Conservation (phyloP, 2,888 invertebrate species). For the Monopis laevigella region DNA sequence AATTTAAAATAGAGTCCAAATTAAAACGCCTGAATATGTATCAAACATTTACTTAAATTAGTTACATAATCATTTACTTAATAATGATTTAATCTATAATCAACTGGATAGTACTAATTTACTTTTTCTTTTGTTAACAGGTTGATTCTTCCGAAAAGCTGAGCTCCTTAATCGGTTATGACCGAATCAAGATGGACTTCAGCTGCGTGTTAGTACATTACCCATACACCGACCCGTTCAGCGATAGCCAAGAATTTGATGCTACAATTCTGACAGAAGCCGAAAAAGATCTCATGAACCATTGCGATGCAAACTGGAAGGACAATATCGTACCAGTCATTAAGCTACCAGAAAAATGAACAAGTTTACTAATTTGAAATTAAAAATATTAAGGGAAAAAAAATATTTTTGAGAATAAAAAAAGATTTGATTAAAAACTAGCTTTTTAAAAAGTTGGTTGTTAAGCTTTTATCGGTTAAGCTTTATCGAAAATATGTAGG, state of each 20-base stretch:
- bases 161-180: slow-evolving; percentile 53
- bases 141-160: slow-evolving; percentile 65
- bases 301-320: slow-evolving; percentile 74
- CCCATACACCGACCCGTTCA: slow-evolving; percentile 56
- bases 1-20: too few relatives aligned
- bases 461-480: too few relatives aligned
- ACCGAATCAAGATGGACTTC: slow-evolving; percentile 50
- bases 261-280: slow-evolving; percentile 63
- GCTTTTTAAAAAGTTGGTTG: too few relatives aligned
- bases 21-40: too few relatives aligned
- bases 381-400: neutral
- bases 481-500: neutral
- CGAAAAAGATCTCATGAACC: slow-evolving; percentile 71
- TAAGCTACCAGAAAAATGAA: slow-evolving; percentile 72
- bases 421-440: too few relatives aligned
- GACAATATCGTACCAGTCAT: slow-evolving; percentile 71
- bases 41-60: too few relatives aligned
- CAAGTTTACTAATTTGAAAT: too few relatives aligned
- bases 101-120: too few relatives aligned
- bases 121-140: slow-evolving; percentile 46
- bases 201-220: slow-evolving; percentile 66
- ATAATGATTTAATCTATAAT: too few relatives aligned
- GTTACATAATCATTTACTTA: too few relatives aligned
- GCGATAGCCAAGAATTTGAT: slow-evolving; percentile 48
- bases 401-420: too few relatives aligned